A percentile compares a stretch with the other conserved stretches of the same genome.
Evolutionary conservation across 2,797 vertebrate species (phyloP).

Genomic region (Phataginus tricuspis): DNA sequence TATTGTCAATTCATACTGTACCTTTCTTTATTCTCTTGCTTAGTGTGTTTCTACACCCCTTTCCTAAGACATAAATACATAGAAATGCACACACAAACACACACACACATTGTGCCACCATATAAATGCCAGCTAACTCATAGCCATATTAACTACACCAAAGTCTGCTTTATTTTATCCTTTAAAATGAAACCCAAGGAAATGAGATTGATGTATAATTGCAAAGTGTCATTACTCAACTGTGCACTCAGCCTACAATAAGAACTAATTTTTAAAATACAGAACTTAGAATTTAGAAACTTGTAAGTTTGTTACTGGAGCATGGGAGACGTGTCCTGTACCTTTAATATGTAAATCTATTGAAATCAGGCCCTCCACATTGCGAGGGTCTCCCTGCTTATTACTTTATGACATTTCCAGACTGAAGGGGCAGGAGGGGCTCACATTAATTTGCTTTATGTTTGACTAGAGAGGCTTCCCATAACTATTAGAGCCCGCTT

Average conservation of each 20-base stretch:
- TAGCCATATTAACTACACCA: not conserved
- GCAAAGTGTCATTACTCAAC: no score
- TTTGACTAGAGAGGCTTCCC: constrained; percentile 92
- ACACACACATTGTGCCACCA: not conserved
- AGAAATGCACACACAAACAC: no score
- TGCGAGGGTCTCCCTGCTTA: constrained; percentile 86
- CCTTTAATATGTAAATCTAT: constrained; percentile 90
- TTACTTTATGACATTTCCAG: constrained; percentile 91
- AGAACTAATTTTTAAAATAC: not conserved
- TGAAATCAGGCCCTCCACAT: constrained; percentile 84
- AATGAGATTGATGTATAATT: not conserved
- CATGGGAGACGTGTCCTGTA: constrained; percentile 67
- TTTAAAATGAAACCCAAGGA: not conserved
- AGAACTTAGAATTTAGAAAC: not conserved
- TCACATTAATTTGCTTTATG: constrained; percentile 92
- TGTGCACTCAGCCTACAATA: not conserved
- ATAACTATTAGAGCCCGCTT: constrained; percentile 86
- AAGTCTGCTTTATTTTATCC: not conserved
- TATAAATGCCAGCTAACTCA: not conserved
- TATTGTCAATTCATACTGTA: not conserved
- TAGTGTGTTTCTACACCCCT: not conserved
- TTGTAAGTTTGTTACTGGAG: not conserved
- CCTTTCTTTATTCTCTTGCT: not conserved
- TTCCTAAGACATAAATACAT: not conserved
- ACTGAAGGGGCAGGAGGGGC: constrained; percentile 88